Evolutionary conservation across 2,113 vertebrate genomes (phyloP).

Genomic region (Dasyprocta punctata): DNA sequence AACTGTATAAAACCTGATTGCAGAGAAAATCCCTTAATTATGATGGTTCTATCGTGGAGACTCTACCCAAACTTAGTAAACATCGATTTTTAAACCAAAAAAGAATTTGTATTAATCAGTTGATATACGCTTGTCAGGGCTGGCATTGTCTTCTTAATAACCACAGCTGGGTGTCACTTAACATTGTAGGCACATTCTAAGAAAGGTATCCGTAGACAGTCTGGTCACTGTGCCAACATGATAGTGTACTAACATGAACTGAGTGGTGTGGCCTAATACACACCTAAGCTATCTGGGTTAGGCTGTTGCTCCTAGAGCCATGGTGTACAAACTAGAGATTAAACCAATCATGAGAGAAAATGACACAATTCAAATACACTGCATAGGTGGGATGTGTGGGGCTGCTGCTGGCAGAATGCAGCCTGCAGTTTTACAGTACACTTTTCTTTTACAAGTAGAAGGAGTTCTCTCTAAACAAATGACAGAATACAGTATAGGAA

Average conservation of each 20-base stretch:
- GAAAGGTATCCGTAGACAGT: background rate
- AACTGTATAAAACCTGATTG: background rate
- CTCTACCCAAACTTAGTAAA: background rate
- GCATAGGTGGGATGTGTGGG: too few relatives aligned
- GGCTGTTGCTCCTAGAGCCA: background rate
- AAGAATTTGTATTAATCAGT: background rate
- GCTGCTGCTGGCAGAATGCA: background rate
- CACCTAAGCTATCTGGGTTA: background rate
- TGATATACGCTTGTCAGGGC: background rate
- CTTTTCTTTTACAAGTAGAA: background rate
- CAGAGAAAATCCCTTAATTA: too few relatives aligned
- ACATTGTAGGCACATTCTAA: background rate
- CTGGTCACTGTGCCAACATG: background rate
- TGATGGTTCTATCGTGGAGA: background rate
- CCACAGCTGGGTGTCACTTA: background rate
- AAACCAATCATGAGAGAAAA: background rate
- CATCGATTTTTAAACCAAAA: background rate
- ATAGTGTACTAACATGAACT: too few relatives aligned
- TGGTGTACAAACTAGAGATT: background rate
- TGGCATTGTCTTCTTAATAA: background rate
- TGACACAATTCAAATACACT: background rate
- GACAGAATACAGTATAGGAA: background rate
- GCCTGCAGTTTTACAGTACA: background rate
- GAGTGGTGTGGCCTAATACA: too few relatives aligned
- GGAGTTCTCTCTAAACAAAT: background rate